These are phyloP conservation scores for Pangasianodon gigas DNA, from an alignment of 2,113 vertebrate genomes.

Conservation along the genomic window DNA sequence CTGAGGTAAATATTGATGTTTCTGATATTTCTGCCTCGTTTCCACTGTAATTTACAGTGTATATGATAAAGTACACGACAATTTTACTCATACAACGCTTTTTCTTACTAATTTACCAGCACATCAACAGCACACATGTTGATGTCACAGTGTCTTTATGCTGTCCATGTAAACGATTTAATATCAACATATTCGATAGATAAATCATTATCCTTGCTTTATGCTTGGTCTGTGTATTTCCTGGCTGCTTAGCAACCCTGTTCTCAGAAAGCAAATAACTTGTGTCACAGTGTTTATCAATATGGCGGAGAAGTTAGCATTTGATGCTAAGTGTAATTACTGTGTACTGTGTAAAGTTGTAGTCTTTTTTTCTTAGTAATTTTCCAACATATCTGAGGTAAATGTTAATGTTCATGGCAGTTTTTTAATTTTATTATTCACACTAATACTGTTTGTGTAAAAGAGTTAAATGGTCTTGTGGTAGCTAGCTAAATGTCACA, in stretches of 20 bases:
- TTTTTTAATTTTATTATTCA: neutral
- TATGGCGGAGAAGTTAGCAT: neutral
- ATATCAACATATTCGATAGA: neutral
- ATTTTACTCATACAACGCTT: neutral
- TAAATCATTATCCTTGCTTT: neutral
- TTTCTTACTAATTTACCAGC: neutral
- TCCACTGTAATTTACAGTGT: neutral
- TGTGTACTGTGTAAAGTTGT: neutral
- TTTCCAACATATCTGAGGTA: neutral
- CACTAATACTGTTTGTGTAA: neutral
- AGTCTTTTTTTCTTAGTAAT: neutral
- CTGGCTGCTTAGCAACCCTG: neutral
- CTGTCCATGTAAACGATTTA: neutral
- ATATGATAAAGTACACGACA: neutral
- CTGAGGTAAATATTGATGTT: neutral
- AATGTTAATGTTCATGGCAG: neutral
- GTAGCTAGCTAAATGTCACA: neutral
- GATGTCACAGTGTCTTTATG: neutral
- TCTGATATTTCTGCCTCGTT: neutral
- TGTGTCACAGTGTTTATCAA: neutral
- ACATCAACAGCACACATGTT: no score
- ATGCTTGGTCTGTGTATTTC: neutral
- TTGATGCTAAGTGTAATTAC: neutral
- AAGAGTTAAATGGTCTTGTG: neutral
- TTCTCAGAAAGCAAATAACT: neutral